Base-by-base conservation (phyloP, 1,140 invertebrate genomes). In the Eubasilissa regina region DNA sequence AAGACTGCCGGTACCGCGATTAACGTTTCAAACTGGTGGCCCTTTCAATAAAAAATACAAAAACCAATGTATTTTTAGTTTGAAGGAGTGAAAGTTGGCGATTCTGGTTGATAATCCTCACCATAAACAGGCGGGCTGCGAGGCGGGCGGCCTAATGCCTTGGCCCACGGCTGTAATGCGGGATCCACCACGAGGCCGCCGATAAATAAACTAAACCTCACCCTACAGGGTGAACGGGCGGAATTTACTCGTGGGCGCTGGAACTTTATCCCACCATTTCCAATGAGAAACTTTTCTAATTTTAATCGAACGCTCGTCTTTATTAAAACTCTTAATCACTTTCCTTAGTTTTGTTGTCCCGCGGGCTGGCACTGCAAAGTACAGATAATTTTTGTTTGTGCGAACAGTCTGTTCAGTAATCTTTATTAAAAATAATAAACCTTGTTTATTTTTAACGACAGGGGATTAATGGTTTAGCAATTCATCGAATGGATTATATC, bases 291-390 rank as follows among this genome's bases (percentile, higher is more conserved):
- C 64, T 68, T 68, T 68, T 17, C 64, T 47, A 6, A 68, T 68
- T 68, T 68, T 68, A 68, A 68, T 68, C 64, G 64, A 68, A 68
- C 64, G 64, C 64, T 47, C 64, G 64, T 68, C 64, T 68, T 68
- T 68, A 68, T 68, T 68, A 68, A 68, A 68, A 68, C 64, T 68
- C 64, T 68, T 48, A 68, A 68, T 68, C 64, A 68, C 35, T 68
- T 48, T 44, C 12, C 25, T 35, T 6, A 10, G 44, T 45, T 68
- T 68, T 68, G 64, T 68, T 64, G 58, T 62, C 13, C 17, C 17
- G 58, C 58, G 21, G 25, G 0, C 6, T 25, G 35, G 48, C 8
- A 15, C 25, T 35, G 25, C 25, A 35, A 35, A 35, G 25, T 51
- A 51, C 48, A 51, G 11, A 51, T 51, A 51, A 51, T 51, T 51